Conservation (phyloP, 1,140 invertebrate genomes). For the Microplitis mediator region DNA sequence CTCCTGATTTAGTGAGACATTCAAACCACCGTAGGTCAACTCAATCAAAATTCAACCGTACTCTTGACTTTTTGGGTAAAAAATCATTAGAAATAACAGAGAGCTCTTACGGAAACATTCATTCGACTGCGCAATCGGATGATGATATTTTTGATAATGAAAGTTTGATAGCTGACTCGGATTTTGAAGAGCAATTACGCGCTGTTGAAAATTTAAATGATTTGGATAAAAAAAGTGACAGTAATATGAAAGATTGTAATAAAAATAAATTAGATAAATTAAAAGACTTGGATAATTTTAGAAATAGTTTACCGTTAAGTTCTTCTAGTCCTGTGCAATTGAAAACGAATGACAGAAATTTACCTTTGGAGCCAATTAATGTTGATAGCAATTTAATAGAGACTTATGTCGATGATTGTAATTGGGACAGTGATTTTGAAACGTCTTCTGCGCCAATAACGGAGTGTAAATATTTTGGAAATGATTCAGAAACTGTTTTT, state of each 20-base stretch:
- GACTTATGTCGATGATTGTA: slow-evolving; percentile 3
- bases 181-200: slow-evolving; percentile 25
- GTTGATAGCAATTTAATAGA: background rate
- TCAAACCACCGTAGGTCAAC: background rate
- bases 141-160: slow-evolving; percentile 43
- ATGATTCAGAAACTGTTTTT: slow-evolving; percentile 15
- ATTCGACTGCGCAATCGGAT: slow-evolving; percentile 33
- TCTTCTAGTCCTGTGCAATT: background rate
- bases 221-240: background rate
- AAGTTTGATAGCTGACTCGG: slow-evolving; percentile 26
- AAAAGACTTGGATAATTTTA: background rate
- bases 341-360: background rate
- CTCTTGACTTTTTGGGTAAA: background rate
- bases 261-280: background rate
- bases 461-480: slow-evolving; percentile 23
- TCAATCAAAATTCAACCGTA: background rate
- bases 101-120: background rate
- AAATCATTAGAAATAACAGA: background rate
- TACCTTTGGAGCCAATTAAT: background rate
- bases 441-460: background rate
- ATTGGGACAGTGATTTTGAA: slow-evolving; percentile 32
- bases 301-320: too few species aligned
- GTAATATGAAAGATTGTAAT: background rate
- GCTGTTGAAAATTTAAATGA: slow-evolving; percentile 18
- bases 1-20: too few species aligned